Conservation (phyloP, 2,888 invertebrate genomes). For the Nemotelus pantherinus region DNA sequence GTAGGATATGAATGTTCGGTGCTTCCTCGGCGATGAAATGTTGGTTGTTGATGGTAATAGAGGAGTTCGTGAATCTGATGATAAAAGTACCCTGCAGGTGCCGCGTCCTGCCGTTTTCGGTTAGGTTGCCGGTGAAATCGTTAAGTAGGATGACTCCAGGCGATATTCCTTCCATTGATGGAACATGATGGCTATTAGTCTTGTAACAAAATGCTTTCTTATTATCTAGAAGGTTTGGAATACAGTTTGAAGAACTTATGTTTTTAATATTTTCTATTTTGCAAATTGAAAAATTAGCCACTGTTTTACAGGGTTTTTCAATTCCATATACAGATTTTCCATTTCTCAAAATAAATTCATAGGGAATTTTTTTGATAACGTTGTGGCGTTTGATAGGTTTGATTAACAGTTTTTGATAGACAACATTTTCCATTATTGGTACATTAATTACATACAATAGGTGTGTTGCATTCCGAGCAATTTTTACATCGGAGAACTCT, state of each 20-base stretch:
- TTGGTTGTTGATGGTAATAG: not conserved
- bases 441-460: not conserved
- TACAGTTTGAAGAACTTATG: not conserved
- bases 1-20: not conserved
- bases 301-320: not conserved
- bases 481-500: constrained; percentile 43
- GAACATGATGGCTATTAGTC: too few species aligned
- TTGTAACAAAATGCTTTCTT: not conserved
- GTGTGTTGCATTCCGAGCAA: not conserved
- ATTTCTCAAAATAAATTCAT: not conserved
- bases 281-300: not conserved
- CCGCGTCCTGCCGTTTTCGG: not conserved
- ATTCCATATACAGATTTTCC: not conserved
- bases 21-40: not conserved
- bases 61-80: not conserved
- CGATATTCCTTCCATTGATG: too few species aligned
- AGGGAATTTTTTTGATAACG: not conserved
- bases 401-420: not conserved
- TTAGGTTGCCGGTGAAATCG: too few species aligned
- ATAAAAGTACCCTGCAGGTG: not conserved
- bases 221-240: not conserved
- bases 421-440: not conserved
- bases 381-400: constrained; percentile 1
- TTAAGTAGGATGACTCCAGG: too few species aligned
- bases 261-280: not conserved